These are phyloP conservation scores for Thaumatotibia leucotreta DNA, from an alignment of 1,140 invertebrate species.

Conservation along the genomic window DNA sequence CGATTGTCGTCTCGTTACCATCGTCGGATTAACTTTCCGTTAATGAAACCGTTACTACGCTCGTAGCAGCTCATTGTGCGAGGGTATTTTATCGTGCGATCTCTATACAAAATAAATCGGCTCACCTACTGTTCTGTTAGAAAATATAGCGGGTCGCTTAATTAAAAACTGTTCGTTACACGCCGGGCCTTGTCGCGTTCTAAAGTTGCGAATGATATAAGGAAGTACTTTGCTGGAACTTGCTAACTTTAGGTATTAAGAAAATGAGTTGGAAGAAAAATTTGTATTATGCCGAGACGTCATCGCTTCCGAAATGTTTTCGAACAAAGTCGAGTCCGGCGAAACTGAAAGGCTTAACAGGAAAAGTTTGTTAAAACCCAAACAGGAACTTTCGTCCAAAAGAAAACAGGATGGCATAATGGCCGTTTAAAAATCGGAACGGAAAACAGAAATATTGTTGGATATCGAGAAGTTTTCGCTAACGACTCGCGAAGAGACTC, in stretches of 20 bases:
- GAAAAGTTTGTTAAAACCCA: conserved; percentile 4
- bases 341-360: not conserved
- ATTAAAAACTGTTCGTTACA: conserved; percentile 16
- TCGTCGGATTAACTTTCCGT: conserved; percentile 35
- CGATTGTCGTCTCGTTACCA: conserved; percentile 23
- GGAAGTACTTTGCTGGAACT: conserved; percentile 9
- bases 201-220: conserved; percentile 10
- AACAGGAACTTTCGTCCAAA: conserved; percentile 21
- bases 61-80: conserved; percentile 5
- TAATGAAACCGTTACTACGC: conserved; percentile 33
- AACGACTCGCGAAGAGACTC: conserved; percentile 58
- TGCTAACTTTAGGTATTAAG: conserved; percentile 12
- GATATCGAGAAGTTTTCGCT: conserved; percentile 47
- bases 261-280: conserved; percentile 12
- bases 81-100: conserved; percentile 14
- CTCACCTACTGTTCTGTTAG: conserved; percentile 13
- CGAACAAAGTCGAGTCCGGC: not conserved
- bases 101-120: conserved; percentile 13
- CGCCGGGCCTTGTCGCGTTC: conserved; percentile 1
- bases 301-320: conserved; percentile 2
- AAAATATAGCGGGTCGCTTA: conserved; percentile 9
- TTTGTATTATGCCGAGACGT: conserved; percentile 4
- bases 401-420: conserved; percentile 41
- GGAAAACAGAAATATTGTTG: conserved; percentile 35
- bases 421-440: conserved; percentile 34